A percentile compares a stretch with the other conserved stretches of the same genome.
Conservation (phyloP, 1,140 invertebrate species). For the Magallana gigas region DNA sequence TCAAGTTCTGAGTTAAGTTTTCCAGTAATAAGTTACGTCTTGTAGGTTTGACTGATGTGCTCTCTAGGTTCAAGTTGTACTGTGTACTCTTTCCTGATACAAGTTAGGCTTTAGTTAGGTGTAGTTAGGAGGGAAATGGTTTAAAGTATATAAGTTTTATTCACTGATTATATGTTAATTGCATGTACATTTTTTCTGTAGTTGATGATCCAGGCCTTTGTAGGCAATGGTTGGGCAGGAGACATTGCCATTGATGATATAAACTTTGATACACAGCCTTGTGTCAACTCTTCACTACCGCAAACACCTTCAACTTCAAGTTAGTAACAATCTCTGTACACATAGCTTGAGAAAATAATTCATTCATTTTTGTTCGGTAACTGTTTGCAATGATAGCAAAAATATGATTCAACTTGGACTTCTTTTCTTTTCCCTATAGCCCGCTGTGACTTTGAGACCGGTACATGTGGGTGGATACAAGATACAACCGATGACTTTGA, state of each 20-base stretch:
- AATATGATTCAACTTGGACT: neutral
- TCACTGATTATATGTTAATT: no score
- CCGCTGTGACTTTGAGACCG: constrained; percentile 74
- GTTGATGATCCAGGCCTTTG: constrained; percentile 63
- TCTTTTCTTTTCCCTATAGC: constrained; percentile 49
- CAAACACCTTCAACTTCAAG: neutral
- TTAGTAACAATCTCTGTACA: neutral
- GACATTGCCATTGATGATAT: constrained; percentile 79
- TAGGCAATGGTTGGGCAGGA: constrained; percentile 66
- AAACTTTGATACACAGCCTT: constrained; percentile 68
- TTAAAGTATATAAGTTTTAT: no score
- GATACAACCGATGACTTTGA: constrained; percentile 74
- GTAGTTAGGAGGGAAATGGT: no score
- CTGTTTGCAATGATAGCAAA: no score
- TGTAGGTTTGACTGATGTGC: no score
- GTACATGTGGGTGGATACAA: constrained; percentile 74
- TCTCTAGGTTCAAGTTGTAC: no score
- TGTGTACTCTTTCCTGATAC: no score
- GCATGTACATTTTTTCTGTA: neutral
- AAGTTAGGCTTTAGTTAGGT: no score
- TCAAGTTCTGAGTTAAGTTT: no score
- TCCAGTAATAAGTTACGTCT: no score
- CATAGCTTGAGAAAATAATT: neutral
- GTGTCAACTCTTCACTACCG: constrained; percentile 56
- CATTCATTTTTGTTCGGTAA: neutral